Conservation (phyloP, 2,888 invertebrate species). For the Trilocha varians region DNA sequence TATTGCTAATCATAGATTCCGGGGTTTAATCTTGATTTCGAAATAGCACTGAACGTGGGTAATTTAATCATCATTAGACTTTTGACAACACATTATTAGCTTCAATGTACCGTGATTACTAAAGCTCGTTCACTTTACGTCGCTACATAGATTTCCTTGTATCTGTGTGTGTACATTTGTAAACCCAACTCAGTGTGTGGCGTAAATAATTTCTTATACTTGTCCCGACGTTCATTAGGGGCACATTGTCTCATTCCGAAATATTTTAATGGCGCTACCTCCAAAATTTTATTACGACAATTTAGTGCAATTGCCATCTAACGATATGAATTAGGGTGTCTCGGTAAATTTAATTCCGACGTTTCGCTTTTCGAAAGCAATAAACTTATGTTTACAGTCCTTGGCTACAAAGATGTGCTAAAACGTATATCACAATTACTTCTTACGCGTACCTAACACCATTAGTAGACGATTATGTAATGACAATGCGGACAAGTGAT, state of each 20-base stretch:
- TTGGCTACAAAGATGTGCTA: constrained; percentile 52
- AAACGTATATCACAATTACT: constrained; percentile 53
- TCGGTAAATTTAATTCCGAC: constrained; percentile 21
- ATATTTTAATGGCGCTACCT: constrained; percentile 52
- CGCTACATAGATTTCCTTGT: constrained; percentile 62
- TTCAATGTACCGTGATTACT: constrained; percentile 55
- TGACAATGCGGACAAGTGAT: constrained; percentile 52
- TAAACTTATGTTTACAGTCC: constrained; percentile 27
- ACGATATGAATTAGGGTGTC: constrained; percentile 28
- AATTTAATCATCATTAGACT: constrained; percentile 13
- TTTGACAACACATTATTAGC: constrained; percentile 31
- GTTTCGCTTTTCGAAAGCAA: constrained; percentile 10
- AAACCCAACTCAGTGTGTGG: constrained; percentile 48
- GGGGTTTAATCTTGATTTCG: neutral
- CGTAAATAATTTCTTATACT: constrained; percentile 65
- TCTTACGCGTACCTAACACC: constrained; percentile 34
- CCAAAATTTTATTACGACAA: constrained; percentile 51
- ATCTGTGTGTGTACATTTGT: constrained; percentile 56
- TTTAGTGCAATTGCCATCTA: constrained; percentile 40
- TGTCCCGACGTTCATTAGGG: constrained; percentile 56
- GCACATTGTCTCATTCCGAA: constrained; percentile 51
- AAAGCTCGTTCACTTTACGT: constrained; percentile 67
- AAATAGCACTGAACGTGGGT: constrained; percentile 10
- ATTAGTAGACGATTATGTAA: constrained; percentile 55
- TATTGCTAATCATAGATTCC: neutral